phyloP scores from a whole-genome alignment of 2,888 invertebrate genomes.

The Mantis religiosa region DNA sequence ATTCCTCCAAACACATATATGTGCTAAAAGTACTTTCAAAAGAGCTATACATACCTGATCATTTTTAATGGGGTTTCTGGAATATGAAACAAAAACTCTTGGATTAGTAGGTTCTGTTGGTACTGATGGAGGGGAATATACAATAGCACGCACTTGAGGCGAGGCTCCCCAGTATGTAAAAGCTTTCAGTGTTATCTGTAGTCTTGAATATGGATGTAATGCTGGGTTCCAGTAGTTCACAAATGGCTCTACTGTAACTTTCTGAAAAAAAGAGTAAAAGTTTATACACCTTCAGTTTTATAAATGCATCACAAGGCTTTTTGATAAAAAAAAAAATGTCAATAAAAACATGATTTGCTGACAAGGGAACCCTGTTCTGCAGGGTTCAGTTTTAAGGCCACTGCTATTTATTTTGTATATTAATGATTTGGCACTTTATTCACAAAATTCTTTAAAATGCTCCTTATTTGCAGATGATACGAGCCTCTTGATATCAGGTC shows the following conservation, averaged over 20 bases:
- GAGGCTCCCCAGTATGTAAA: conserved; percentile 83
- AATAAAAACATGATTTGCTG: not conserved
- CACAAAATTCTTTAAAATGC: no score
- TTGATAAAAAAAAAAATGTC: not conserved
- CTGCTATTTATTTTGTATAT: no score
- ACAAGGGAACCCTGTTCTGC: no score
- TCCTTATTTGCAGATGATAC: no score
- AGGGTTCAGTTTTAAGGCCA: no score
- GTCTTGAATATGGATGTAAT: conserved; percentile 60
- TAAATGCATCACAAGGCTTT: not conserved
- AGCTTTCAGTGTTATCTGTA: conserved; percentile 72
- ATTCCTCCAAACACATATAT: no score
- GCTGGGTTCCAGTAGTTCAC: conserved; percentile 20
- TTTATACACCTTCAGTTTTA: not conserved
- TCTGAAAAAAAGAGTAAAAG: conserved; percentile 35
- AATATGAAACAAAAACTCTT: conserved; percentile 65
- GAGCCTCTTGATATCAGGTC: no score
- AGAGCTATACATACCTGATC: conserved; percentile 29
- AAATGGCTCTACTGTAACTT: conserved; percentile 15
- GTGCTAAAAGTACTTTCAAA: not conserved
- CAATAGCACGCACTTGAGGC: conserved; percentile 54
- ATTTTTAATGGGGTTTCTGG: conserved; percentile 42
- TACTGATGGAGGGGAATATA: conserved; percentile 74
- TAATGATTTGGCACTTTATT: no score
- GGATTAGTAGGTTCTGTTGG: conserved; percentile 72